Percentiles rank a stretch among this genome's conserved stretches.
Conservation (phyloP, 1,140 invertebrate species). For the Magallana gigas region DNA sequence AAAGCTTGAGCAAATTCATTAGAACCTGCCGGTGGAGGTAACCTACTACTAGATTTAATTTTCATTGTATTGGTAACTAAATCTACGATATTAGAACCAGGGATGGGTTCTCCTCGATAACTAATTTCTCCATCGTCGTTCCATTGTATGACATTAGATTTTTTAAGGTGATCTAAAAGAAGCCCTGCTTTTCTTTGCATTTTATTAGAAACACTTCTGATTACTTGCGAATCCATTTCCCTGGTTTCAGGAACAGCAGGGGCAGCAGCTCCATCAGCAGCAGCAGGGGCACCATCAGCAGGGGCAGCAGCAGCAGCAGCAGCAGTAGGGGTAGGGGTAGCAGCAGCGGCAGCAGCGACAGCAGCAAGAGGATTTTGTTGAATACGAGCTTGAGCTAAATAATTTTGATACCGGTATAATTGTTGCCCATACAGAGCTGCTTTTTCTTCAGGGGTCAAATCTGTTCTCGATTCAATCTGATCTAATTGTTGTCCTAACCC, state of each 20-base stretch:
- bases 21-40: background rate
- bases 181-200: no score
- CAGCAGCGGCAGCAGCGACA: background rate
- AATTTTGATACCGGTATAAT: background rate
- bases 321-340: no score
- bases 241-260: no score
- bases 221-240: no score
- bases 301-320: no score
- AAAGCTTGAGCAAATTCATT: background rate
- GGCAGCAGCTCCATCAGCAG: no score
- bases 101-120: background rate
- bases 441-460: conserved; percentile 19
- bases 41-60: background rate
- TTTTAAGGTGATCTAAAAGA: no score
- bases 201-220: no score
- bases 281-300: no score
- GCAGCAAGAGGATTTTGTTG: no score
- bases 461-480: background rate
- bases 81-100: background rate
- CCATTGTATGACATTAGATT: no score
- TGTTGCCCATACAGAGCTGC: background rate
- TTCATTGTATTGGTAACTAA: background rate
- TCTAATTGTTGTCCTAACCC: background rate
- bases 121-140: background rate
- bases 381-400: background rate